These are phyloP conservation scores for Panthera uncia DNA, from an alignment of 2,113 vertebrate species.

Conservation along the genomic window DNA sequence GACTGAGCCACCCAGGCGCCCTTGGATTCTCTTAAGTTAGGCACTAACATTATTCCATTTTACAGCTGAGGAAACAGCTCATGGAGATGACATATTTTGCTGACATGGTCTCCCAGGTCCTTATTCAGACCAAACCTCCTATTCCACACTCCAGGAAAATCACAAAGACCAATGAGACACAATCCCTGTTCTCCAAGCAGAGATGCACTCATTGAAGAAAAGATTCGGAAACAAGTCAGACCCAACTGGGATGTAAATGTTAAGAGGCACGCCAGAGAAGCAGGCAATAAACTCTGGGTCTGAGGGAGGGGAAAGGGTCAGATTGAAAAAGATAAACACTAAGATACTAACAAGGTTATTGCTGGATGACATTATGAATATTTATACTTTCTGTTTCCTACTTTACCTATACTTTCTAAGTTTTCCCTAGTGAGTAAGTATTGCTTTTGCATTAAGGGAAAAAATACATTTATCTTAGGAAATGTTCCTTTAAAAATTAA, in stretches of 20 bases:
- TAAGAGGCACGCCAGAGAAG: background rate
- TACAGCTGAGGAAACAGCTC: background rate
- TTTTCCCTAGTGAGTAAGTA: background rate
- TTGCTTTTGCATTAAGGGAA: background rate
- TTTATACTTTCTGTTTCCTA: background rate
- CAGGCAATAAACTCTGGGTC: background rate
- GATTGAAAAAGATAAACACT: background rate
- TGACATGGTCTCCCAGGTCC: background rate
- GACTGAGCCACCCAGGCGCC: too few relatives aligned
- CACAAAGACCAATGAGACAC: background rate
- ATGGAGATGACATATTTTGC: background rate
- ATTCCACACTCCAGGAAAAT: background rate
- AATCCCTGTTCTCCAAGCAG: background rate
- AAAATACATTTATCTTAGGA: background rate
- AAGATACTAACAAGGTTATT: background rate
- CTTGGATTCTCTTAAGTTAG: background rate
- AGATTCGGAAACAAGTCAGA: background rate
- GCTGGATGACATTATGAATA: background rate
- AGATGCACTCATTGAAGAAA: background rate
- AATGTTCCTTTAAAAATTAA: background rate
- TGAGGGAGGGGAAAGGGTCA: background rate
- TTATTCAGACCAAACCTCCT: background rate
- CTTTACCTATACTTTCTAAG: background rate
- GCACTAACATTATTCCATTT: background rate
- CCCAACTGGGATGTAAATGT: too few relatives aligned